Percentiles rank a stretch among this genome's conserved stretches.
Conservation (phyloP, 2,888 invertebrate genomes). For the Napeogenes sylphis region DNA sequence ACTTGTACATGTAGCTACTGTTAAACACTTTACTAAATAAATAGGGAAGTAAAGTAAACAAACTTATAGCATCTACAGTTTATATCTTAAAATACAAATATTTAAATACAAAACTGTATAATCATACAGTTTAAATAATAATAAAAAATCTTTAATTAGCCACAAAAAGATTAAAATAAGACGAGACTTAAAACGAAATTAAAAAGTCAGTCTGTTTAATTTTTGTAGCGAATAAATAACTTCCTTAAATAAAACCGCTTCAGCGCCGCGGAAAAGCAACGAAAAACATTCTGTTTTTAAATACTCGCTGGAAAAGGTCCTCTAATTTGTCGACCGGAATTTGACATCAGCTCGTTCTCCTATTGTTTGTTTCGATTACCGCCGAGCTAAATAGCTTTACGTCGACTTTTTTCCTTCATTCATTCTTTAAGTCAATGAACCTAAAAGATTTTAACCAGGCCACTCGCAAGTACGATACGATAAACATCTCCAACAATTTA, state of each 20-base stretch:
- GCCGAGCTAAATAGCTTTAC: conserved; percentile 71
- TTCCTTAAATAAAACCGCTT: conserved; percentile 29
- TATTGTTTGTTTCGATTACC: conserved; percentile 75
- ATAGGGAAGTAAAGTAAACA: too few species aligned
- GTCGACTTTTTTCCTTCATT: conserved; percentile 70
- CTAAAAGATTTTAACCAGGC: conserved; percentile 64
- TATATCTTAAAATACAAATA: too few species aligned
- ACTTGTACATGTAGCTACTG: too few species aligned
- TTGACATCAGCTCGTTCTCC: conserved; percentile 68
- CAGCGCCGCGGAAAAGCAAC: conserved; percentile 30
- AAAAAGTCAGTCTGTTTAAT: conserved; percentile 25
- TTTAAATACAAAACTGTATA: too few species aligned
- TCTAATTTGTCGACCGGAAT: conserved; percentile 74
- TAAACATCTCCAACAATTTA: conserved; percentile 22
- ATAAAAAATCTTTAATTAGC: not conserved
- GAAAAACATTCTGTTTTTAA: conserved; percentile 58
- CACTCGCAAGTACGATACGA: conserved; percentile 55
- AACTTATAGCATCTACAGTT: too few species aligned
- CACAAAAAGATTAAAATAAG: not conserved
- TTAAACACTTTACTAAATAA: too few species aligned
- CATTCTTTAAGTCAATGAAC: conserved; percentile 60
- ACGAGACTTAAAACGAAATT: conserved; percentile 15
- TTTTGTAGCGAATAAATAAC: conserved; percentile 27
- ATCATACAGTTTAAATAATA: too few species aligned
- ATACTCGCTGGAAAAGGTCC: conserved; percentile 62